Evolutionary conservation across 2,797 vertebrate species (phyloP), one percentile per base, ranked within the genome.

Genomic region (Acomys russatus): DNA sequence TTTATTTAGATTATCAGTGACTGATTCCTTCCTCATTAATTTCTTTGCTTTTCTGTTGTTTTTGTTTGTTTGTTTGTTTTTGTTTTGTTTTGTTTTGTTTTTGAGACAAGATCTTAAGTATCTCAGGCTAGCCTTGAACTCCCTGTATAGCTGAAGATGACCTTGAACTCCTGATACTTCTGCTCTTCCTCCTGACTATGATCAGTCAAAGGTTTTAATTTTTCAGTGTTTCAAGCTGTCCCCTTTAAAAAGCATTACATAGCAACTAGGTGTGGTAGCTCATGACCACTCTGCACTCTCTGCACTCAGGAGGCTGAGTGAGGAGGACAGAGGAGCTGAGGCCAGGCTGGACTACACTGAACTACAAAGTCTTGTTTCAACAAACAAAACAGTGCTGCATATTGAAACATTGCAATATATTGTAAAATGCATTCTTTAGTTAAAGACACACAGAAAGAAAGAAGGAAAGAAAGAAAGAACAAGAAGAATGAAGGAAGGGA

Each of bases 171-270:
- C 59, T 77, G 59, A 89, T 8, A 10, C 12, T 78, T 35, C 8
- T 76, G 20, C 44, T 77, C 44, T n/a, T 28, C 30, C 38, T 77
- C 18, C 28, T 51, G 63, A 66, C 23, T 73, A 20, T 71, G 12
- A 3, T 59, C 63, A 64, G 59, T 44, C 44, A 44, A 4, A 51
- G 80, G 96, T 91, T 91, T 33, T n/a, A 77, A 83, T 70, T 80
- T 96, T 88, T 94, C 33, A 88, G n/a, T 96, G 44, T 74, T 78
- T 94, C 25, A 80, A 94, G 20, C 14, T 59, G 18, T 82, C 56
- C n/a, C 87, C 82, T 86, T 88, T 54, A 14, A 51, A 76, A 76
- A n/a, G 3, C 11, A 61, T 74, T 74, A n/a, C 6, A 10, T 76
- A 77, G 64, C 20, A 9, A 20, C 25, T 59, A 88, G 35, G 2